Evolutionary conservation across 2,888 invertebrate species (phyloP), one percentile per base, ranked within the genome.

Genomic region (Troides aeacus): DNA sequence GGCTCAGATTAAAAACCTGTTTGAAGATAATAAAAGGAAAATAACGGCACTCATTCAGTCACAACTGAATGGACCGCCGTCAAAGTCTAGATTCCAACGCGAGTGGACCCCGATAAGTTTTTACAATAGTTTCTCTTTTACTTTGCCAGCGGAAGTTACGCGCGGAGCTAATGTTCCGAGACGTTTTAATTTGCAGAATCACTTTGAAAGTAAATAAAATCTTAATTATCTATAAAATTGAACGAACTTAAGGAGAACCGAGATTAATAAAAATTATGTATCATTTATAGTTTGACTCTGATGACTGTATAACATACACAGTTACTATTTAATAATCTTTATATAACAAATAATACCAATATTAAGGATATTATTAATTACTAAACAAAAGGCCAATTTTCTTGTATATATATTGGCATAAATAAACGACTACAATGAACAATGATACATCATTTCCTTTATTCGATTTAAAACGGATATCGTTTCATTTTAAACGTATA

Each of bases 121-220:
- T 88, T 88, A 78, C 80, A 72, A 72, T 71, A 81, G 83, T 87
- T 88, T 88, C 88, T 88, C 87, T 87, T 86, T 84, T 84, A 84
- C 74, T 72, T 73, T 70, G 74, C 74, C 67, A 64, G 65, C 71
- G 74, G 72, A 72, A 70, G 70, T 70, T 63, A 70, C 59, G 63
- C 70, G 53, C 23, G 42, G 46, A 66, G 58, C 70, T 70, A 66
- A 70, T 66, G 66, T 70, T 60, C 59, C 63, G n/a, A 42, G 62
- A 70, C 66, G 60, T 58, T 63, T 66, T 60, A 42, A 66, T 56
- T 63, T 66, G 50, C 59, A 63, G 66, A 50, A 62, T 56, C 23
- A 46, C 50, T 53, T 56, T 39, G n/a, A 3, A 23, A 46, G 18
- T 21, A 59, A 58, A 65, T 46, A n/a, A 58, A 58, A 12, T 21